These are phyloP conservation scores for Ascidia mentula DNA, from an alignment of 23 tunicate species.

Conservation along the genomic window DNA sequence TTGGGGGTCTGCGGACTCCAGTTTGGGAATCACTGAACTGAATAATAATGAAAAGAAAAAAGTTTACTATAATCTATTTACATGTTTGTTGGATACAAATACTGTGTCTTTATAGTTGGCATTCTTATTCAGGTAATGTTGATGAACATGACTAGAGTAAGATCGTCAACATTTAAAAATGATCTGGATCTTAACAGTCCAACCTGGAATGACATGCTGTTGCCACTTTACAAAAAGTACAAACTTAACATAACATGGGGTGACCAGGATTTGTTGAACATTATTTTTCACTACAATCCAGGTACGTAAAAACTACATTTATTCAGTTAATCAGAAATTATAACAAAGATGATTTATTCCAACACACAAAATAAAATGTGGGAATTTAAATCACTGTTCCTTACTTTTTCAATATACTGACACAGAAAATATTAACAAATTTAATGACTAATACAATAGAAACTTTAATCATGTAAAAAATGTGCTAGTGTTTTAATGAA, in stretches of 20 bases:
- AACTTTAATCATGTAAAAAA: too few relatives aligned
- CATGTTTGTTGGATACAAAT: too few relatives aligned
- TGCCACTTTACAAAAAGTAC: conserved; percentile 76
- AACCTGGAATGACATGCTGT: conserved; percentile 64
- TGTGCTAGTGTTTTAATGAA: too few relatives aligned
- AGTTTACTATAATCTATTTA: too few relatives aligned
- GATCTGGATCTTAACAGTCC: conserved; percentile 38
- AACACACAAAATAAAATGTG: too few relatives aligned
- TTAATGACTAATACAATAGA: too few relatives aligned
- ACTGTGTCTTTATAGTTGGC: background rate
- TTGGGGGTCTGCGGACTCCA: too few relatives aligned
- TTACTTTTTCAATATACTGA: too few relatives aligned
- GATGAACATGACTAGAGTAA: conserved; percentile 64
- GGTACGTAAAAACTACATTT: conserved; percentile 20
- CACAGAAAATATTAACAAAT: too few relatives aligned
- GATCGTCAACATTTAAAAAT: conserved; percentile 45
- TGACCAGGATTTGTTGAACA: conserved; percentile 80
- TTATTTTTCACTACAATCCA: conserved; percentile 74
- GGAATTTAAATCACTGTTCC: too few relatives aligned
- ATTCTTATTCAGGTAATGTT: conserved; percentile 56
- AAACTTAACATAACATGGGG: conserved; percentile 81
- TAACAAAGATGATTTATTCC: background rate
- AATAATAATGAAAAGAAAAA: too few relatives aligned
- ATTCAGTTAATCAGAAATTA: background rate
- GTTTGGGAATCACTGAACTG: too few relatives aligned